These are phyloP conservation scores for Psilanteris sp. DNA, from an alignment of 1,140 invertebrate species.

Conservation along the genomic window DNA sequence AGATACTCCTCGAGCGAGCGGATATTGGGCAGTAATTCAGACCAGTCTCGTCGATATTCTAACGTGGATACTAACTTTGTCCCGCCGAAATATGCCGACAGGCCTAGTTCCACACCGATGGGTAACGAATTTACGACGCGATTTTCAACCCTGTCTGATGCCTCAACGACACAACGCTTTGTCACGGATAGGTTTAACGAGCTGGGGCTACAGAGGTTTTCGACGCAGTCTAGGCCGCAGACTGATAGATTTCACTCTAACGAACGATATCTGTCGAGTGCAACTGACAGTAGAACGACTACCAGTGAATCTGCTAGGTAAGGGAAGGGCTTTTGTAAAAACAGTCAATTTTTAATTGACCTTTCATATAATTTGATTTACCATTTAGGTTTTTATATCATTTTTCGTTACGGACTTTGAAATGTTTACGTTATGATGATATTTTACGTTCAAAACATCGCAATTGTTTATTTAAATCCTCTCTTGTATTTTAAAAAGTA, in stretches of 20 bases:
- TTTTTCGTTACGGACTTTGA: too few relatives aligned
- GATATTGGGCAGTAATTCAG: slow-evolving; percentile 44
- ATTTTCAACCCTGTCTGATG: slow-evolving; percentile 68
- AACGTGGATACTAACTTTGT: slow-evolving; percentile 65
- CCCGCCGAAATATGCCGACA: slow-evolving; percentile 70
- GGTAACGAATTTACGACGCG: slow-evolving; percentile 66
- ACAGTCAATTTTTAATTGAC: too few relatives aligned
- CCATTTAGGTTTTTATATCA: too few relatives aligned
- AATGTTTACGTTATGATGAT: too few relatives aligned
- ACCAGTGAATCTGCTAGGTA: slow-evolving; percentile 55
- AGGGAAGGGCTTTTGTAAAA: too few relatives aligned
- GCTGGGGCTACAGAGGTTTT: slow-evolving; percentile 77
- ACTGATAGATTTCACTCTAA: slow-evolving; percentile 73
- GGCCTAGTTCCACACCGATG: slow-evolving; percentile 69
- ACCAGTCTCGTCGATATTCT: slow-evolving; percentile 61
- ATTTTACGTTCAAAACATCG: too few relatives aligned
- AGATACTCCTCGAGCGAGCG: slow-evolving; percentile 74
- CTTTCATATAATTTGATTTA: too few relatives aligned
- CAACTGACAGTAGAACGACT: slow-evolving; percentile 51
- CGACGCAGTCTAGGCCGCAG: slow-evolving; percentile 78
- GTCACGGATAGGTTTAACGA: slow-evolving; percentile 78
- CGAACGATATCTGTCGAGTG: slow-evolving; percentile 69
- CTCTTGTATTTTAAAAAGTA: too few relatives aligned
- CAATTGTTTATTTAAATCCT: too few relatives aligned
- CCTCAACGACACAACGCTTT: slow-evolving; percentile 73